Conservation (phyloP, 2,113 vertebrate species). For the Corythaixoides concolor region DNA sequence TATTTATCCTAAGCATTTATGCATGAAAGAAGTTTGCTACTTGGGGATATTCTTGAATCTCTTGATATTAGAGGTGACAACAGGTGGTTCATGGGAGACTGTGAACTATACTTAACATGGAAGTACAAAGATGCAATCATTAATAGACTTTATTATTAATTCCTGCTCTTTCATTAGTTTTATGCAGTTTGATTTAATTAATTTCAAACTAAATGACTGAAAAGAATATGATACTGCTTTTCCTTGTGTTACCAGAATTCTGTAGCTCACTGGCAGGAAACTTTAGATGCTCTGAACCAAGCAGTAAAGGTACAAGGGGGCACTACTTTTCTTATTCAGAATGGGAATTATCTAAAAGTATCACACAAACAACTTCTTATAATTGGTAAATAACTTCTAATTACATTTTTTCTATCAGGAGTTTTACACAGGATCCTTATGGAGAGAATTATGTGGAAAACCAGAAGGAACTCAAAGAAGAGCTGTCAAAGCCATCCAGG, state of each 20-base stretch:
- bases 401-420: neutral
- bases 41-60: neutral
- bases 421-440: neutral
- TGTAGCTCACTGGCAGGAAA: neutral
- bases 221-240: neutral
- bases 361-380: neutral
- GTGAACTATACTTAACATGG: neutral
- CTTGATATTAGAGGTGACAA: neutral
- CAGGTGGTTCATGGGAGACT: neutral
- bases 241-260: neutral
- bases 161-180: neutral
- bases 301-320: neutral
- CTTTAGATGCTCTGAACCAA: neutral
- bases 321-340: neutral
- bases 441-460: neutral
- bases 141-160: neutral
- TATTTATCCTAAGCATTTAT: neutral
- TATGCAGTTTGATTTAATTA: neutral
- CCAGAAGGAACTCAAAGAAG: neutral
- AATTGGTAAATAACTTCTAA: neutral
- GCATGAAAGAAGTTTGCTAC: neutral
- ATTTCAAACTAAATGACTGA: neutral
- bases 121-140: neutral
- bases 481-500: neutral
- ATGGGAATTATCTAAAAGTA: neutral